Conservation (phyloP, 2,888 invertebrate species). For the Andrena fulva region DNA sequence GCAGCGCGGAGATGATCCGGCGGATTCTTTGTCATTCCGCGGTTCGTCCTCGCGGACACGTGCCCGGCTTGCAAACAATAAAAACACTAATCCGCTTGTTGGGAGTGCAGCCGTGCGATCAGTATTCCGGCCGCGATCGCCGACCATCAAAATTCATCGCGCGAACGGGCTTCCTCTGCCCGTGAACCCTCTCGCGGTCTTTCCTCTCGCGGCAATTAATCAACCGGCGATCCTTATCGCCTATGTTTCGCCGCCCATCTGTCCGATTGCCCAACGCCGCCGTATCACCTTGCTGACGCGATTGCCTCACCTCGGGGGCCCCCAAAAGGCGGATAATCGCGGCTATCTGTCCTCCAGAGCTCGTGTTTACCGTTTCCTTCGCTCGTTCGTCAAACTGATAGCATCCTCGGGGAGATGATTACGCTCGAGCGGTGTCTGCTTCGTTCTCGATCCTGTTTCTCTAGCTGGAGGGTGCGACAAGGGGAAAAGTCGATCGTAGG, state of each 20-base stretch:
- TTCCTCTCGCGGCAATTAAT: constrained; percentile 23
- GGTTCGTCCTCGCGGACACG: constrained; percentile 23
- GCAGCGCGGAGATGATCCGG: neutral
- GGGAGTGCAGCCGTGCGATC: constrained; percentile 7
- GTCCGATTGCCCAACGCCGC: constrained; percentile 1
- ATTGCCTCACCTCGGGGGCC: neutral
- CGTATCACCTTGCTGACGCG: neutral
- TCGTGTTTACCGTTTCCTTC: neutral
- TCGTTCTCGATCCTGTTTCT: no score
- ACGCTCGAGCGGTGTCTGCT: no score
- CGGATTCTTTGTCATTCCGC: neutral
- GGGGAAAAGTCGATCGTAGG: no score
- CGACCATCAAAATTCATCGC: constrained; percentile 45
- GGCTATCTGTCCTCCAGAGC: neutral
- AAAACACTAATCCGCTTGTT: constrained; percentile 1
- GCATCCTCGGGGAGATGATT: no score
- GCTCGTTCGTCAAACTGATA: no score
- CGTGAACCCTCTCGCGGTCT: constrained; percentile 41
- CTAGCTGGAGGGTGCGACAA: no score
- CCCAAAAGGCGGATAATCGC: neutral
- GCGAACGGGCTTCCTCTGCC: constrained; percentile 30
- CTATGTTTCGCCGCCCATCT: neutral
- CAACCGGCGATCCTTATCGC: neutral
- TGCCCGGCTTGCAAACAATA: constrained; percentile 41
- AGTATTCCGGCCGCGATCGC: constrained; percentile 36